phyloP scores from a whole-genome alignment of 1,140 invertebrate species.

The Pissodes strobi region DNA sequence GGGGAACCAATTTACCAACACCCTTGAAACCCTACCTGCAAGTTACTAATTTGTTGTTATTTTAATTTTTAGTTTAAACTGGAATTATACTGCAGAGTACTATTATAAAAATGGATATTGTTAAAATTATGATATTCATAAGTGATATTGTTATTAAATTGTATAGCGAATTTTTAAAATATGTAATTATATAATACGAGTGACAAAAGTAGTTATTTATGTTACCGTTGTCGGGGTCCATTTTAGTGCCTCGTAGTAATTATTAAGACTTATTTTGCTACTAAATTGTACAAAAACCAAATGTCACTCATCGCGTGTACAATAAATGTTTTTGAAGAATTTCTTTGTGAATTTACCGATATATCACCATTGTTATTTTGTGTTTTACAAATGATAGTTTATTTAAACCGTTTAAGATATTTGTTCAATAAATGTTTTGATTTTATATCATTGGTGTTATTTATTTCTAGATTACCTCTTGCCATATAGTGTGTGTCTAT shows the following conservation, averaged over 20 bases:
- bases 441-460: no score
- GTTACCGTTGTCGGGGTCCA: background rate
- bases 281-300: no score
- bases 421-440: slow-evolving; percentile 28
- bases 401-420: slow-evolving; percentile 21
- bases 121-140: slow-evolving; percentile 25
- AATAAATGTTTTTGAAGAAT: no score
- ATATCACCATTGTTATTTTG: slow-evolving; percentile 19
- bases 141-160: slow-evolving; percentile 24
- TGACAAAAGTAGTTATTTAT: background rate
- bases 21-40: background rate
- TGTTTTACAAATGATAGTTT: slow-evolving; percentile 29
- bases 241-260: background rate
- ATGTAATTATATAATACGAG: background rate
- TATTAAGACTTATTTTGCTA: no score
- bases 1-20: background rate
- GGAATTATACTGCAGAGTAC: background rate
- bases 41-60: background rate
- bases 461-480: no score
- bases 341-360: slow-evolving; percentile 1
- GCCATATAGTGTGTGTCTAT: no score
- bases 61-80: background rate
- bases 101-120: slow-evolving; percentile 13
- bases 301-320: no score
- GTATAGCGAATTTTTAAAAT: slow-evolving; percentile 1